Evolutionary conservation across 2,113 vertebrate species (phyloP).

Genomic region (Nibea albiflora): DNA sequence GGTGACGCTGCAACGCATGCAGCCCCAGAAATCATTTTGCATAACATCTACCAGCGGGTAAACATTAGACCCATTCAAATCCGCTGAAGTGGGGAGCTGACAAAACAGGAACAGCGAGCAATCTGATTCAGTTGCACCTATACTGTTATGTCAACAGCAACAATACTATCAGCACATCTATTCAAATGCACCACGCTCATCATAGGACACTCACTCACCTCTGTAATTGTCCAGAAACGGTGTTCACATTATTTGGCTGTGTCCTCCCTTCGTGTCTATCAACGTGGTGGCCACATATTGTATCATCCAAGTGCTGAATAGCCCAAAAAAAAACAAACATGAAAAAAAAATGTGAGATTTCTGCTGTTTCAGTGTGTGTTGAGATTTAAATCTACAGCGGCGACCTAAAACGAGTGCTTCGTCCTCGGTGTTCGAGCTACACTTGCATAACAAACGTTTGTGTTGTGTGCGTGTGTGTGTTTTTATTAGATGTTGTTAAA

Average conservation of each 20-base stretch:
- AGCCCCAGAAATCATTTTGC: constrained; percentile 6
- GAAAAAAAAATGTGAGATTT: constrained; percentile 32
- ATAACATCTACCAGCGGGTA: constrained; percentile 11
- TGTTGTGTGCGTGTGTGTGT: background rate
- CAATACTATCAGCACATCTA: background rate
- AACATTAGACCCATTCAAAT: constrained; percentile 15
- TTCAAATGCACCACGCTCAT: background rate
- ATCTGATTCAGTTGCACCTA: background rate
- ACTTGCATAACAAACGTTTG: constrained; percentile 16
- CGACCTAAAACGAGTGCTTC: background rate
- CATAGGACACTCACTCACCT: constrained; percentile 74
- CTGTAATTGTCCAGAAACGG: constrained; percentile 71
- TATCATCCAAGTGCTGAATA: constrained; percentile 75
- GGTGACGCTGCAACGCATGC: constrained; percentile 37
- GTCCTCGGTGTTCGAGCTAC: background rate
- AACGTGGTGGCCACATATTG: constrained; percentile 78
- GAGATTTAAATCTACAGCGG: background rate
- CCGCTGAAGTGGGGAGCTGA: background rate
- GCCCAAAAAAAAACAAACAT: constrained; percentile 18
- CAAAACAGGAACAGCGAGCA: background rate
- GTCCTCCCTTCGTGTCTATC: constrained; percentile 70
- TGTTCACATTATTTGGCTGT: constrained; percentile 83
- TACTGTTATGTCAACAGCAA: constrained; percentile 3
- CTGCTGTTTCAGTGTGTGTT: background rate
- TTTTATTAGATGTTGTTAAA: background rate